Evolutionary conservation across 2,888 invertebrate species (phyloP).

Genomic region (Caenorhabditis becei): DNA sequence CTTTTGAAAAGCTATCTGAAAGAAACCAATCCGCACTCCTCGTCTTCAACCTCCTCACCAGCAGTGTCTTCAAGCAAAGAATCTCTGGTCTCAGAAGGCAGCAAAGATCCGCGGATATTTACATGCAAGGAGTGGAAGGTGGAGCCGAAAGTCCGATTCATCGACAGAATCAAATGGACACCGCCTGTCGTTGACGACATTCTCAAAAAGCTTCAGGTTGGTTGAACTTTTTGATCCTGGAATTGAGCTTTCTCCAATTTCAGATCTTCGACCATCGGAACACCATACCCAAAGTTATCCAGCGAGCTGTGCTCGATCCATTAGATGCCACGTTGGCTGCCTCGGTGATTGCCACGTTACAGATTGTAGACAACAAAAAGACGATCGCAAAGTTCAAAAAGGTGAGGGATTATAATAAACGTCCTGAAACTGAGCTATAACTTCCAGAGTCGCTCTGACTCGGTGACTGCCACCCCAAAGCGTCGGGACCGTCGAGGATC

Average conservation of each 20-base stretch:
- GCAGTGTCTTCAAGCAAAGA: constrained; percentile 45
- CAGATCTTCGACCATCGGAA: constrained; percentile 94
- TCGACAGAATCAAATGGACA: constrained; percentile 85
- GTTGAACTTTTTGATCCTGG: background rate
- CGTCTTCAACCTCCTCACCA: constrained; percentile 42
- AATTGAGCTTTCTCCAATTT: constrained; percentile 10
- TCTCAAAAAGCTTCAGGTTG: constrained; percentile 89
- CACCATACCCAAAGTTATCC: constrained; percentile 99
- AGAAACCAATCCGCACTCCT: constrained; percentile 19
- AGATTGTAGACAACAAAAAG: constrained; percentile 53
- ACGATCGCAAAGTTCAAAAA: constrained; percentile 53
- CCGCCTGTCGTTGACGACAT: constrained; percentile 99
- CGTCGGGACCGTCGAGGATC: constrained; percentile 26
- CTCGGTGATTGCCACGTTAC: constrained; percentile 43
- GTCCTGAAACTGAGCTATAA: too few species aligned
- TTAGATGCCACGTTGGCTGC: constrained; percentile 91
- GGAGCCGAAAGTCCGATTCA: constrained; percentile 87
- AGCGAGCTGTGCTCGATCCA: constrained; percentile 97
- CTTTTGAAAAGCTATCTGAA: constrained; percentile 91
- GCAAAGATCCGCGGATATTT: constrained; percentile 90
- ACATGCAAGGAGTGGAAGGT: constrained; percentile 96
- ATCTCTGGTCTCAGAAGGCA: constrained; percentile 12
- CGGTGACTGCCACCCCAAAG: constrained; percentile 17
- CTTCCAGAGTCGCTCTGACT: constrained; percentile 48
- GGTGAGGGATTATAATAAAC: too few species aligned